These are phyloP conservation scores for Toxostoma redivivum DNA, from an alignment of 2,113 vertebrate genomes.

Conservation along the genomic window DNA sequence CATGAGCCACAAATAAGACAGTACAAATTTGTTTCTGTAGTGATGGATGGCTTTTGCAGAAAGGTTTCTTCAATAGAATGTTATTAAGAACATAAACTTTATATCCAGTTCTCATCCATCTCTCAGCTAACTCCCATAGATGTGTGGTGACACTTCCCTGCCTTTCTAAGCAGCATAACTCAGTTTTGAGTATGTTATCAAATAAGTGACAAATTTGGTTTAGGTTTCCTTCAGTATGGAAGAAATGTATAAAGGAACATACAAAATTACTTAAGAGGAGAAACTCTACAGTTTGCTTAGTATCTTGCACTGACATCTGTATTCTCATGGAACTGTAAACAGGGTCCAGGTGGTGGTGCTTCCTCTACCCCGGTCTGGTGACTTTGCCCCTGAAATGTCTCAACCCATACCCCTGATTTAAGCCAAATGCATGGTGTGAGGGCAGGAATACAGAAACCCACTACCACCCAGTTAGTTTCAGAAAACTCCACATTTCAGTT, in stretches of 20 bases:
- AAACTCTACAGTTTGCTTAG: neutral
- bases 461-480: neutral
- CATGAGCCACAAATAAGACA: rapidly evolving
- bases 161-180: neutral
- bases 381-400: neutral
- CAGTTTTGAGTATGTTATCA: rapidly evolving
- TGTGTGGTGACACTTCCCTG: rapidly evolving
- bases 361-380: neutral
- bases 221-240: neutral
- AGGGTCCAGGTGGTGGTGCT: neutral
- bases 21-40: neutral
- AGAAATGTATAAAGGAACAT: neutral
- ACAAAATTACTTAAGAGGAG: neutral
- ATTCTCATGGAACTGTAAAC: neutral
- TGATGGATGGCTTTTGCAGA: rapidly evolving
- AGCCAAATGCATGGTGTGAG: neutral
- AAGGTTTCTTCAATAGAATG: rapidly evolving
- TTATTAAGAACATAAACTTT: neutral
- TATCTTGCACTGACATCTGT: neutral
- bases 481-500: neutral
- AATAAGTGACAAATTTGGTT: neutral
- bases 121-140: neutral
- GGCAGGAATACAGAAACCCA: neutral
- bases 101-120: too few species aligned
- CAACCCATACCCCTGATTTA: rapidly evolving